Evolutionary conservation across 2,888 invertebrate genomes (phyloP).

Genomic region (Encarsia formosa): DNA sequence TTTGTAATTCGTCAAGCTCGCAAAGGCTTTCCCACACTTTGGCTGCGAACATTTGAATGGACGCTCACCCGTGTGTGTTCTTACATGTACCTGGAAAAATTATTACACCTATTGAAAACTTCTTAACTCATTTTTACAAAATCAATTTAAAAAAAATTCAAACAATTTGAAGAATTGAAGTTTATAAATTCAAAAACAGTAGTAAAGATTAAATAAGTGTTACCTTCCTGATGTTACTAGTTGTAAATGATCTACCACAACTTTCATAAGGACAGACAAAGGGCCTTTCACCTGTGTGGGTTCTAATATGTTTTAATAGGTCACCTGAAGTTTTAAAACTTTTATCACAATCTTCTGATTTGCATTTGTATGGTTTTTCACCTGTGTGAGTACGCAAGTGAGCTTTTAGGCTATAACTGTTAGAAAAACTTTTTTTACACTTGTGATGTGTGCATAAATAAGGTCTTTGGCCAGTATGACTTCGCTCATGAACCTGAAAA

Average conservation of each 20-base stretch:
- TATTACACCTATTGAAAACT: slow-evolving; percentile 3
- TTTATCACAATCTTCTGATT: slow-evolving; percentile 54
- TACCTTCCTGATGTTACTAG: slow-evolving; percentile 65
- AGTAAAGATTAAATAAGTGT: too few species aligned
- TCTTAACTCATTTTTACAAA: too few species aligned
- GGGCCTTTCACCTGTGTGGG: slow-evolving; percentile 56
- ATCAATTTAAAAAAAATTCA: too few species aligned
- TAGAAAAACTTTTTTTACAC: slow-evolving; percentile 55
- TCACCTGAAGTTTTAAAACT: slow-evolving; percentile 62
- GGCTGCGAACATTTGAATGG: slow-evolving; percentile 61
- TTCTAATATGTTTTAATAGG: slow-evolving; percentile 58
- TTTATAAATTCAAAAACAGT: too few species aligned
- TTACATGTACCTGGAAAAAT: slow-evolving; percentile 54
- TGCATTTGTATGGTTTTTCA: slow-evolving; percentile 58
- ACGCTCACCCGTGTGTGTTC: slow-evolving; percentile 66
- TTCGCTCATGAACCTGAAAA: slow-evolving; percentile 55
- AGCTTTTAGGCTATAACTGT: slow-evolving; percentile 57
- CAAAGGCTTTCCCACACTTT: slow-evolving; percentile 62
- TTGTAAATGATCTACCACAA: slow-evolving; percentile 64
- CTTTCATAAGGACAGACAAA: slow-evolving; percentile 52
- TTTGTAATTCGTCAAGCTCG: slow-evolving; percentile 66
- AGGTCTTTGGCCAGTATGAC: slow-evolving; percentile 54
- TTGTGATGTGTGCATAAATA: slow-evolving; percentile 52
- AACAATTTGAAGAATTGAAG: too few species aligned
- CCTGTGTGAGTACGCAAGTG: slow-evolving; percentile 60